Evolutionary conservation across 2,888 invertebrate species (phyloP).

Genomic region (Drosophila ustulata): DNA sequence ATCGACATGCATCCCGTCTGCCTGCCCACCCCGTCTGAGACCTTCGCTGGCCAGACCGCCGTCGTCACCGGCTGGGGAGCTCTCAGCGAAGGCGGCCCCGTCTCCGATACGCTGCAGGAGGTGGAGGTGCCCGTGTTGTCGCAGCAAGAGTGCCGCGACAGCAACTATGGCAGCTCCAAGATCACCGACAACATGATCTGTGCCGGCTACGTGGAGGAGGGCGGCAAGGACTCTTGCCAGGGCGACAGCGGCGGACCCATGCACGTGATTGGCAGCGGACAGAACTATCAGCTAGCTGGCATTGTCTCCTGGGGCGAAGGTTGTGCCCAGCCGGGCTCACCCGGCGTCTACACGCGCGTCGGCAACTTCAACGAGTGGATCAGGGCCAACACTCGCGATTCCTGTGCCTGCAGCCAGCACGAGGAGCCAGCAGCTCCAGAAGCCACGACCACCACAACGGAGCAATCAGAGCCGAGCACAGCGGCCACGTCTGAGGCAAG

Average conservation of each 20-base stretch:
- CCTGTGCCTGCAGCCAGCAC: constrained; percentile 87
- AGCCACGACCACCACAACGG: constrained; percentile 28
- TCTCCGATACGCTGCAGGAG: constrained; percentile 89
- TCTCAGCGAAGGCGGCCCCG: constrained; percentile 88
- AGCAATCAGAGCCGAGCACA: constrained; percentile 24
- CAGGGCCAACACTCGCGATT: constrained; percentile 88
- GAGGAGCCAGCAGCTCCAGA: constrained; percentile 33
- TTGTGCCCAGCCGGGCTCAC: constrained; percentile 87
- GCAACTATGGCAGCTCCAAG: constrained; percentile 77
- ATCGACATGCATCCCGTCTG: constrained; percentile 91
- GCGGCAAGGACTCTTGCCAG: constrained; percentile 84
- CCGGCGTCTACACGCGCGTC: constrained; percentile 93
- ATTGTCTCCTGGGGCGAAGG: constrained; percentile 88
- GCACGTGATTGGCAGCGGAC: constrained; percentile 68
- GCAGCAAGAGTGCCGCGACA: constrained; percentile 85
- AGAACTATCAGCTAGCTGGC: constrained; percentile 85
- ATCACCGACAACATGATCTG: constrained; percentile 84
- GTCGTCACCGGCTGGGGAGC: constrained; percentile 93
- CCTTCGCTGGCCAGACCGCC: constrained; percentile 84
- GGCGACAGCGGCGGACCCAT: constrained; percentile 84
- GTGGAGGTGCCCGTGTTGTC: constrained; percentile 90
- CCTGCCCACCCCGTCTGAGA: constrained; percentile 86
- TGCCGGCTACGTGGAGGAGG: constrained; percentile 80
- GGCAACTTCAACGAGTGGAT: constrained; percentile 90
- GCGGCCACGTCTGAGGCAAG: constrained; percentile 17